Conservation (phyloP, 2,888 invertebrate genomes). For the Nephrotoma flavescens region DNA sequence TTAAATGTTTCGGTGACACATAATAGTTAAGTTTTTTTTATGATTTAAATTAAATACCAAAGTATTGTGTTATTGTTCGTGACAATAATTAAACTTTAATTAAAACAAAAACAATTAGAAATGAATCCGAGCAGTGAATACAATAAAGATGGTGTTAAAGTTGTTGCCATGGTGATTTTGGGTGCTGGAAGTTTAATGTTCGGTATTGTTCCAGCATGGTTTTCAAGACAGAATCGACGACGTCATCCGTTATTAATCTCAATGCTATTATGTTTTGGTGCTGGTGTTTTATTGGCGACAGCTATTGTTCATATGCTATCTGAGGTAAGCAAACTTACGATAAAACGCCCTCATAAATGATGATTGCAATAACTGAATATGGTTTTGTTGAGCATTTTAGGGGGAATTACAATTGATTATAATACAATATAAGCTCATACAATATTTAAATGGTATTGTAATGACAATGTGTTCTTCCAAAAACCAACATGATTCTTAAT, state of each 20-base stretch:
- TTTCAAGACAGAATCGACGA: conserved; percentile 41
- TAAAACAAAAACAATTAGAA: not conserved
- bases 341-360: not conserved
- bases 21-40: not conserved
- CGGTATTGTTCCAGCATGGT: conserved; percentile 53
- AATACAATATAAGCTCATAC: not conserved
- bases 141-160: conserved; percentile 37
- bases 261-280: conserved; percentile 61
- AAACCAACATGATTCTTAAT: no score
- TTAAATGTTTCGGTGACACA: not conserved
- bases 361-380: no score
- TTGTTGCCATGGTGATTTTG: conserved; percentile 47
- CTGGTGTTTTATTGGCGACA: conserved; percentile 64
- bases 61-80: not conserved
- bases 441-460: not conserved
- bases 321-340: conserved; percentile 38
- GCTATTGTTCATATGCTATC: conserved; percentile 65
- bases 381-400: not conserved
- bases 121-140: not conserved
- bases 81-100: not conserved
- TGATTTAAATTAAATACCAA: not conserved
- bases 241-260: conserved; percentile 49
- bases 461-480: no score
- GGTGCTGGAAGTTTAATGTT: conserved; percentile 53
- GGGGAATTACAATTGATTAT: not conserved